Evolutionary conservation across 2,797 vertebrate species (phyloP).

Genomic region (Helarctos malayanus): DNA sequence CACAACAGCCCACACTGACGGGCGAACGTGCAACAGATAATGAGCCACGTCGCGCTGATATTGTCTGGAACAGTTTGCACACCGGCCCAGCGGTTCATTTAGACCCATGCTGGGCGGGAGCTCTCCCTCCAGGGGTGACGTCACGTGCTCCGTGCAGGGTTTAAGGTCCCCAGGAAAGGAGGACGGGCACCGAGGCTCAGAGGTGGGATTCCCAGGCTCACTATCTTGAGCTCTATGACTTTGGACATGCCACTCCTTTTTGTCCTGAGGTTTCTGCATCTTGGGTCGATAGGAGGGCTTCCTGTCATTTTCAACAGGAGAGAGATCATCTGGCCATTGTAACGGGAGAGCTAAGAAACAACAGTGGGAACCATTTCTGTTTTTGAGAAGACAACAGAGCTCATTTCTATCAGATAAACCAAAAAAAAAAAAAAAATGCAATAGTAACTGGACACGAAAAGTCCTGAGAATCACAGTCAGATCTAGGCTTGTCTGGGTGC

Average conservation of each 20-base stretch:
- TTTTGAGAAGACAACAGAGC: constrained; percentile 12
- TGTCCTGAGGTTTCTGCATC: background rate
- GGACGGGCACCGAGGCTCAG: too few species aligned
- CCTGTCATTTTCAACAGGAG: background rate
- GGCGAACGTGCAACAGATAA: background rate
- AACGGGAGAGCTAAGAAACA: background rate
- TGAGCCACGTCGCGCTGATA: background rate
- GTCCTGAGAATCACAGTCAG: background rate
- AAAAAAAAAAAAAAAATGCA: background rate
- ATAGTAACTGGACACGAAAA: background rate
- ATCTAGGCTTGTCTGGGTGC: background rate
- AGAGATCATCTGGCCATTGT: background rate
- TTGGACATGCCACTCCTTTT: background rate
- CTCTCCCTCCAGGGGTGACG: background rate
- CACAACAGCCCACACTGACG: background rate
- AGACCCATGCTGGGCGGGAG: background rate
- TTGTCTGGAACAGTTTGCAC: background rate
- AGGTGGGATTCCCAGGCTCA: background rate
- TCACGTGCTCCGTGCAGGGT: background rate
- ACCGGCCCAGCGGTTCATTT: background rate
- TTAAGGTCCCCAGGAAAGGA: background rate
- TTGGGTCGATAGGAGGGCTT: background rate
- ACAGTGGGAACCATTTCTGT: background rate
- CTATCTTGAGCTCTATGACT: background rate
- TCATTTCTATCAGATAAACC: background rate